Conservation (phyloP, 2,113 vertebrate genomes). For the Cygnus atratus region DNA sequence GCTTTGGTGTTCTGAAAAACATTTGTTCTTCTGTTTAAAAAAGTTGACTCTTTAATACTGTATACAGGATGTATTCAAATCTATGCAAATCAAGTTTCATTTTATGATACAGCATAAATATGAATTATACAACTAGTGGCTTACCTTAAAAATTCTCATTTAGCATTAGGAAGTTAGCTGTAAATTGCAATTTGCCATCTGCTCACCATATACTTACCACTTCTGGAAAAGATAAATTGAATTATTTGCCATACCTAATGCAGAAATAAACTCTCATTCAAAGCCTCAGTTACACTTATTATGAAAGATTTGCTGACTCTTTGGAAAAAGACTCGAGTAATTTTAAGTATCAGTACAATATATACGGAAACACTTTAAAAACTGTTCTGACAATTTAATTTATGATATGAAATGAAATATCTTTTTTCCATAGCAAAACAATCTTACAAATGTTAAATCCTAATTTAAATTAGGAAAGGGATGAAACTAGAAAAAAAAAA, state of each 20-base stretch:
- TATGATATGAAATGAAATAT: neutral
- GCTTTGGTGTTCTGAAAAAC: neutral
- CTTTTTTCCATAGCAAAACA: neutral
- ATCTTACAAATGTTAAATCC: neutral
- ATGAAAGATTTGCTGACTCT: constrained; percentile 26
- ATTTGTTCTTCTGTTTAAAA: neutral
- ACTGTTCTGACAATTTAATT: neutral
- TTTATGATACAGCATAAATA: constrained; percentile 33
- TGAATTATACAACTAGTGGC: constrained; percentile 37
- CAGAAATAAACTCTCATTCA: constrained; percentile 40
- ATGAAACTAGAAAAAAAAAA: neutral
- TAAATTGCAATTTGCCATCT: constrained; percentile 58
- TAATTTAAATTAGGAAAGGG: neutral
- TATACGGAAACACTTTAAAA: neutral
- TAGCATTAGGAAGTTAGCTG: constrained; percentile 35
- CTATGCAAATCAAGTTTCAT: constrained; percentile 17
- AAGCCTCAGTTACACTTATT: constrained; percentile 8
- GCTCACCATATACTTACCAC: constrained; percentile 27
- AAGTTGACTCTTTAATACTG: neutral
- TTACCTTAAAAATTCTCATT: constrained; percentile 54
- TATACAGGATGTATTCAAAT: constrained; percentile 11
- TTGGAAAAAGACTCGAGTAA: neutral
- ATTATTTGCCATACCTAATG: constrained; percentile 53
- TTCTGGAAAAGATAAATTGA: constrained; percentile 31
- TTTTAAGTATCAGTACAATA: neutral